Evolutionary conservation across 2,797 vertebrate species (phyloP).

Genomic region (Lateolabrax maculatus): DNA sequence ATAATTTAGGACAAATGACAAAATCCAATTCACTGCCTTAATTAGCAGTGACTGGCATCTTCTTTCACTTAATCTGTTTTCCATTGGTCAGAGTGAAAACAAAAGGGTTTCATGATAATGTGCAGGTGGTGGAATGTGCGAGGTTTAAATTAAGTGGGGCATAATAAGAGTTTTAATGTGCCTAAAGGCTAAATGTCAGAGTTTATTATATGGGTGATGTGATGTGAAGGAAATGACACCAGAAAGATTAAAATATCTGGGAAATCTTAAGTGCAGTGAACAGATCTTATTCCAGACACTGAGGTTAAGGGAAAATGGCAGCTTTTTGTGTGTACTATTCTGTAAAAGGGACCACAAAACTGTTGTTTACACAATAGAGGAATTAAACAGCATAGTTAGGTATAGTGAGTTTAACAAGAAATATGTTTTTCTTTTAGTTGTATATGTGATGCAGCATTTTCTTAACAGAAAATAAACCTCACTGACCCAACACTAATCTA

Average conservation of each 20-base stretch:
- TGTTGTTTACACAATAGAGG: not conserved
- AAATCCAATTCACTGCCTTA: slow-evolving; percentile 16
- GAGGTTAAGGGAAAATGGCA: not conserved
- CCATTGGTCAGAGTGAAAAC: slow-evolving; percentile 28
- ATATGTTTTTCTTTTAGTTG: not conserved
- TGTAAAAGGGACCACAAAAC: not conserved
- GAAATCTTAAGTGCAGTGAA: slow-evolving; percentile 10
- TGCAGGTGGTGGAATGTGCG: slow-evolving; percentile 27
- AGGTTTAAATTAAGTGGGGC: not conserved
- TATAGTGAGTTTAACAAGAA: not conserved
- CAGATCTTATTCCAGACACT: not conserved
- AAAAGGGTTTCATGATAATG: not conserved
- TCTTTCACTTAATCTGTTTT: slow-evolving; percentile 36
- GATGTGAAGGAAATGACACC: slow-evolving; percentile 1
- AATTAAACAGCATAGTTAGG: not conserved
- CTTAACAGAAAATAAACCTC: slow-evolving; percentile 3
- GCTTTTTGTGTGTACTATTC: not conserved
- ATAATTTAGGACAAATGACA: slow-evolving; percentile 26
- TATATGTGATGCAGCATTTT: slow-evolving; percentile 19
- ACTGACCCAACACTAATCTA: slow-evolving; percentile 31
- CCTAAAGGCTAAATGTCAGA: slow-evolving; percentile 1
- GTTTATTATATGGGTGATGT: slow-evolving; percentile 12
- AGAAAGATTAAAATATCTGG: not conserved
- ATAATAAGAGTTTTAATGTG: not conserved
- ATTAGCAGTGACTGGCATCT: slow-evolving; percentile 27